These are phyloP conservation scores for Rhizoglyphus robini DNA, from an alignment of 1,140 invertebrate genomes.

Conservation along the genomic window DNA sequence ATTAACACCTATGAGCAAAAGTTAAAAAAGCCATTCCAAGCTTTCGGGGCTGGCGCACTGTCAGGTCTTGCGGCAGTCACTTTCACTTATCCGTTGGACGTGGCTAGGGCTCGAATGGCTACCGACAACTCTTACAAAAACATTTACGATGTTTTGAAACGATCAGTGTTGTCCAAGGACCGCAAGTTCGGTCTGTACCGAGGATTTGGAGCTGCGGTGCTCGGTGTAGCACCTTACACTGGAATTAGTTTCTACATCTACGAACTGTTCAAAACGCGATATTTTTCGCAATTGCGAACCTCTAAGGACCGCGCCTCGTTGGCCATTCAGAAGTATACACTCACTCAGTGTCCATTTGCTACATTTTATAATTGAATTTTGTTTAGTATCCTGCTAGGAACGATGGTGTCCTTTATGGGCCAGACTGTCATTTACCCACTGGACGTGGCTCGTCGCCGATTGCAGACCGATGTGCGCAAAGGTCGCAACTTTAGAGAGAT, in stretches of 20 bases:
- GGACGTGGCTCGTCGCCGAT: neutral
- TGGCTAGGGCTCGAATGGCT: neutral
- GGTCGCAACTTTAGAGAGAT: neutral
- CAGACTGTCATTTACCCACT: conserved; percentile 5
- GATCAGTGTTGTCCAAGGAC: neutral
- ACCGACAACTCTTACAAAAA: neutral
- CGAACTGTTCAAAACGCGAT: conserved; percentile 1
- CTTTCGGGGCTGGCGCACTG: neutral
- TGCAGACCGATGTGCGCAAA: neutral
- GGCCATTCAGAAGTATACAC: neutral
- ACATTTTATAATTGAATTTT: neutral
- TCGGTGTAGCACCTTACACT: neutral
- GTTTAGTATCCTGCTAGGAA: neutral
- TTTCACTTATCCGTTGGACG: neutral
- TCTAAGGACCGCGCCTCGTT: neutral
- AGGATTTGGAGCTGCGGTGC: neutral
- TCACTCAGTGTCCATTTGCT: neutral
- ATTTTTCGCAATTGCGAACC: neutral
- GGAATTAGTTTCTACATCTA: neutral
- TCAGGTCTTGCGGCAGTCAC: neutral
- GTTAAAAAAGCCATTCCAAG: neutral
- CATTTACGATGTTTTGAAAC: neutral
- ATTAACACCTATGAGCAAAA: conserved; percentile 1
- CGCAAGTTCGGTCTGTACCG: neutral
- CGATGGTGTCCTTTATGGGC: neutral